phyloP scores from a whole-genome alignment of 2,113 vertebrate species.

The Corythoichthys haematopterus region DNA sequence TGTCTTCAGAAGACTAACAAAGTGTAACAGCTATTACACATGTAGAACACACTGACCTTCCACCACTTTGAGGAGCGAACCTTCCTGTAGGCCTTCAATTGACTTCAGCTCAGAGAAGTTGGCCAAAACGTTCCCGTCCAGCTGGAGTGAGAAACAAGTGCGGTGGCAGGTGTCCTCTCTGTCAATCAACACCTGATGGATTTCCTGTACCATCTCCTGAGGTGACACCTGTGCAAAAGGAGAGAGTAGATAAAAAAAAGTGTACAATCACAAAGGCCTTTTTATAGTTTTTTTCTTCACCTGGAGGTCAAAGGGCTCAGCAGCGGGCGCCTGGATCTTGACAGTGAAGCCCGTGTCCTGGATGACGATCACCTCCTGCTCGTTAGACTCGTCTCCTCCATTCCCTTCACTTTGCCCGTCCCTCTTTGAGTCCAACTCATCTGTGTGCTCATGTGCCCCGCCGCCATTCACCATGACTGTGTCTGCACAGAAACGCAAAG shows the following conservation, averaged over 20 bases:
- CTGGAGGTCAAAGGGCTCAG: constrained; percentile 93
- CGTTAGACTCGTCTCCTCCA: constrained; percentile 79
- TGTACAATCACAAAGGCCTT: background rate
- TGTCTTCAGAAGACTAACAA: background rate
- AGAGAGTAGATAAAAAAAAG: background rate
- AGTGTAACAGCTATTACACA: background rate
- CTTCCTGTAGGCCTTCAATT: constrained; percentile 94
- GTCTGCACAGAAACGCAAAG: constrained; percentile 42
- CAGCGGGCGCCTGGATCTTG: constrained; percentile 89
- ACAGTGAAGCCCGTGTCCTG: constrained; percentile 97
- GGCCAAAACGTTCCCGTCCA: constrained; percentile 94
- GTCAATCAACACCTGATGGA: constrained; percentile 98
- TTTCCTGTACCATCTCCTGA: constrained; percentile 98
- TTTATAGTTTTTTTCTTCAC: constrained; percentile 54
- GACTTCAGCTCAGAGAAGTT: constrained; percentile 97
- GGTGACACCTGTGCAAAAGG: constrained; percentile 83
- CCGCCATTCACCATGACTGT: constrained; percentile 87
- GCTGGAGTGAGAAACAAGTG: constrained; percentile 95
- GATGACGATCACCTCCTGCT: constrained; percentile 98
- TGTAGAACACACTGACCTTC: constrained; percentile 78
- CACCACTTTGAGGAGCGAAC: constrained; percentile 89
- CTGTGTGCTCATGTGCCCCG: constrained; percentile 69
- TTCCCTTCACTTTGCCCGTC: constrained; percentile 78
- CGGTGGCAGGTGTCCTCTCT: constrained; percentile 95
- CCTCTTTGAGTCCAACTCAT: constrained; percentile 73